Percentiles rank a stretch among this genome's conserved stretches.
These are phyloP conservation scores for Sylvilagus floridanus DNA, from an alignment of 2,797 vertebrate species.

Conservation along the genomic window DNA sequence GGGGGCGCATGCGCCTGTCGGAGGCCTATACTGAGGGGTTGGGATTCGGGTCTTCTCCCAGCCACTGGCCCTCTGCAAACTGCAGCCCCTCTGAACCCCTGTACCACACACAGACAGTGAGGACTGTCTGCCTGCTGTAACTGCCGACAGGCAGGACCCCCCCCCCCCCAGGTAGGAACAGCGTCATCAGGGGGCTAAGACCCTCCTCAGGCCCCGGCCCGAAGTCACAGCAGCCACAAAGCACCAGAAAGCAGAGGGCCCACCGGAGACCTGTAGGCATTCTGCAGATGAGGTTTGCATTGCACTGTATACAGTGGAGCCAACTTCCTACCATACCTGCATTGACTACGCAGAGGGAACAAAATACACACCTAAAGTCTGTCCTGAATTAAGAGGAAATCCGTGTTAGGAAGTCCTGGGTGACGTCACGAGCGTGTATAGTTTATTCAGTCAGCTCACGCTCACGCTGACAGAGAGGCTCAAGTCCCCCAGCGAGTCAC, in stretches of 20 bases:
- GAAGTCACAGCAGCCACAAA: not conserved
- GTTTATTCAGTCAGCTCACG: too few species aligned
- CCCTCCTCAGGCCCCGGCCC: not conserved
- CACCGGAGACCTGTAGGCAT: not conserved
- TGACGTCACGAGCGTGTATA: not conserved
- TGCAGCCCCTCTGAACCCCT: not conserved
- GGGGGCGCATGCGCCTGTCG: not conserved
- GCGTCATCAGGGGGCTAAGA: not conserved
- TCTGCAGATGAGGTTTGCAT: not conserved
- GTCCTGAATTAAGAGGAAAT: not conserved
- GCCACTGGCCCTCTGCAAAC: not conserved
- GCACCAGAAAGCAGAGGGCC: not conserved
- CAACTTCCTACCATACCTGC: not conserved
- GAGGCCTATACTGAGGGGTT: not conserved
- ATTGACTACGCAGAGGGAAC: not conserved
- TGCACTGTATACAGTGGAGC: not conserved
- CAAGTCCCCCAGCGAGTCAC: not conserved
- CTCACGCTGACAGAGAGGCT: not conserved
- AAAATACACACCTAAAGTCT: not conserved
- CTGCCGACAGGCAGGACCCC: not conserved
- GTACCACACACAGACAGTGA: fast-evolving
- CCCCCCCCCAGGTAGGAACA: not conserved
- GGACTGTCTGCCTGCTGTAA: not conserved
- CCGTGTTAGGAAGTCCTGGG: not conserved
- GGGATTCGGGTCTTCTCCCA: not conserved